phyloP scores from a whole-genome alignment of 2,113 vertebrate genomes.

The Phodopus roborovskii region DNA sequence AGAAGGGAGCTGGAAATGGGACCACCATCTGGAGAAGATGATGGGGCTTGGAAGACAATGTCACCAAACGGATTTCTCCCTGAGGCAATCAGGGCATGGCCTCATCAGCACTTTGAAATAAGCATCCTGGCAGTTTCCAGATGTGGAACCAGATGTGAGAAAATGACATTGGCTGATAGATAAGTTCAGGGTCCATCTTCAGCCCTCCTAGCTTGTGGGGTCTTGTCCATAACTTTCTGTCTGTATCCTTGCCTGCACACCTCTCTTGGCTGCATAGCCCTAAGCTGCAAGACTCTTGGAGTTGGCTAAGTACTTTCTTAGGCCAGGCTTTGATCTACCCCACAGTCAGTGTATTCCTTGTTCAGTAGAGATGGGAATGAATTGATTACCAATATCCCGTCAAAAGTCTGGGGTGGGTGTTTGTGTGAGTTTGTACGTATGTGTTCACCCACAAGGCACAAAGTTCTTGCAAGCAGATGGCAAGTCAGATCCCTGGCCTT shows the following conservation, averaged over 20 bases:
- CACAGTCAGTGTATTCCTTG: slow-evolving; percentile 15
- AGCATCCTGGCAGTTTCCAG: slow-evolving; percentile 77
- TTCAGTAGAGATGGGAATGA: neutral
- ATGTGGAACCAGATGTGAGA: slow-evolving; percentile 78
- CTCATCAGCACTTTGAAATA: slow-evolving; percentile 75
- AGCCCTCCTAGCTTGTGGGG: neutral
- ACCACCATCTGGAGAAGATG: slow-evolving; percentile 76
- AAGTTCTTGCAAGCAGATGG: neutral
- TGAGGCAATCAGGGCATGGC: slow-evolving; percentile 46
- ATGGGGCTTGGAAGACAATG: slow-evolving; percentile 61
- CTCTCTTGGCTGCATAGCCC: neutral
- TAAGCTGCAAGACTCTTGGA: neutral
- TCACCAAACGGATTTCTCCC: slow-evolving; percentile 65
- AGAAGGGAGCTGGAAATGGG: slow-evolving; percentile 34
- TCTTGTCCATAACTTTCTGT: slow-evolving; percentile 50
- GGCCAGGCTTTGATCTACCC: neutral
- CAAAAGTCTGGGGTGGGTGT: neutral
- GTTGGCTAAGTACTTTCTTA: slow-evolving; percentile 27
- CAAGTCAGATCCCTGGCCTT: neutral
- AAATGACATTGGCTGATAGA: slow-evolving; percentile 53
- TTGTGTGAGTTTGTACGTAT: neutral
- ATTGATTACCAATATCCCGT: neutral
- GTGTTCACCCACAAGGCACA: neutral
- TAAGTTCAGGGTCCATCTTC: slow-evolving; percentile 27
- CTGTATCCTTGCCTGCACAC: neutral